Conservation (phyloP, 1,140 invertebrate species). For the Zaprionus capensis region DNA sequence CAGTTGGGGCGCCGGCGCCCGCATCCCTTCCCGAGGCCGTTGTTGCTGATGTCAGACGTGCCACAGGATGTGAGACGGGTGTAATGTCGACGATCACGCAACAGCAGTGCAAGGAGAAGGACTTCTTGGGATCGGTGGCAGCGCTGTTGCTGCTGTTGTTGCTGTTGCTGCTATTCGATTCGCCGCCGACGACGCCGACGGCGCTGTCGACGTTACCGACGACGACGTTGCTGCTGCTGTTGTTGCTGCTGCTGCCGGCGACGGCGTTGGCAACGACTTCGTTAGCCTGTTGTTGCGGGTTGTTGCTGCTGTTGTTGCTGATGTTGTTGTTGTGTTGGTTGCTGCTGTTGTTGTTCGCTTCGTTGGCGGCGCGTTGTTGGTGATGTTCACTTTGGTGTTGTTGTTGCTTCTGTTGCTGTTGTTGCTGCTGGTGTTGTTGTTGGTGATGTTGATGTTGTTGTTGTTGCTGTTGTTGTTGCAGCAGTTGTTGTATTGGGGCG, state of each 20-base stretch:
- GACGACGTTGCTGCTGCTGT: conserved; percentile 1
- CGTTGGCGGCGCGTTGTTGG: conserved; percentile 13
- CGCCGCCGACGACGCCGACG: conserved; percentile 12
- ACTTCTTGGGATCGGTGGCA: conserved; percentile 76
- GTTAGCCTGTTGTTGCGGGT: background rate
- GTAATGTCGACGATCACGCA: conserved; percentile 85
- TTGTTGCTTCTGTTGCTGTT: conserved; percentile 27
- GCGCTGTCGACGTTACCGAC: conserved; percentile 6
- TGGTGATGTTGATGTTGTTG: conserved; percentile 40
- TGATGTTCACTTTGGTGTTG: conserved; percentile 3
- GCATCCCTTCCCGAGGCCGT: conserved; percentile 84
- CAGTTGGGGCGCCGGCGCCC: conserved; percentile 56
- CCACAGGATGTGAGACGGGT: conserved; percentile 79
- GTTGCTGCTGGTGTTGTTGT: conserved; percentile 47
- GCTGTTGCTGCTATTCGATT: conserved; percentile 40
- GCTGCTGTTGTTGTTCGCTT: conserved; percentile 47
- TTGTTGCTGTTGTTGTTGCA: conserved; percentile 59
- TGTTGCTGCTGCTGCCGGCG: conserved; percentile 19
- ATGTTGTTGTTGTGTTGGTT: conserved; percentile 23
- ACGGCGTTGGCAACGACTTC: background rate
- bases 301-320: conserved; percentile 9
- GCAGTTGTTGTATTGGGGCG: conserved; percentile 77
- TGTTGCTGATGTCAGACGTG: conserved; percentile 84
- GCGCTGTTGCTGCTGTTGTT: conserved; percentile 59
- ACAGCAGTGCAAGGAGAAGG: conserved; percentile 84